These are phyloP conservation scores for Furcifer pardalis DNA, from an alignment of 2,797 vertebrate genomes.

Conservation along the genomic window DNA sequence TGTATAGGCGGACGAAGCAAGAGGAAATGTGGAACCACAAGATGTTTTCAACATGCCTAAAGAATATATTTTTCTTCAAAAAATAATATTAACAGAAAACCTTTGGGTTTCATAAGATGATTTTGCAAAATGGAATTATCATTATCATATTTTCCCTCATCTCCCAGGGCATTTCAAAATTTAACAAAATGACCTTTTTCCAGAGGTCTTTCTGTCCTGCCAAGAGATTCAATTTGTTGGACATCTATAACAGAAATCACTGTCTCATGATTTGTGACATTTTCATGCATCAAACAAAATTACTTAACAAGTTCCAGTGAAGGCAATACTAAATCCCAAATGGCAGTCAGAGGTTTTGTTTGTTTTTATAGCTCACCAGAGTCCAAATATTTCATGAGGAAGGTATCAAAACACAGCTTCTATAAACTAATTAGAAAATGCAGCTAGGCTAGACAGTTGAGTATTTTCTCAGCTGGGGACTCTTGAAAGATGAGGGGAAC, in stretches of 20 bases:
- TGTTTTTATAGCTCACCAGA: slow-evolving; percentile 35
- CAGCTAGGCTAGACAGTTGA: background rate
- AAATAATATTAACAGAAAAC: slow-evolving; percentile 24
- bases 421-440: slow-evolving; percentile 32
- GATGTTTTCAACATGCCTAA: slow-evolving; percentile 35
- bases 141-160: background rate
- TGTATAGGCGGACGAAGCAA: background rate
- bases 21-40: slow-evolving; percentile 18
- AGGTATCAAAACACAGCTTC: slow-evolving; percentile 18
- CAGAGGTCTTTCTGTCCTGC: background rate
- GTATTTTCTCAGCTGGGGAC: slow-evolving; percentile 27
- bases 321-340: slow-evolving; percentile 22
- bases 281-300: background rate
- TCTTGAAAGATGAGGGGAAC: slow-evolving; percentile 42
- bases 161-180: background rate
- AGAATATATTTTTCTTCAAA: slow-evolving; percentile 34
- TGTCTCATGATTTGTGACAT: background rate
- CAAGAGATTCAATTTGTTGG: background rate
- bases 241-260: background rate
- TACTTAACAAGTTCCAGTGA: slow-evolving; percentile 6
- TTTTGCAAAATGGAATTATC: background rate
- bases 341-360: background rate
- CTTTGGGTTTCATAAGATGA: slow-evolving; percentile 35
- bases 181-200: background rate
- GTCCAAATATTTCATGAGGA: slow-evolving; percentile 34